Evolutionary conservation across 2,797 vertebrate genomes (phyloP).

Genomic region (Macrochelys suwanniensis): DNA sequence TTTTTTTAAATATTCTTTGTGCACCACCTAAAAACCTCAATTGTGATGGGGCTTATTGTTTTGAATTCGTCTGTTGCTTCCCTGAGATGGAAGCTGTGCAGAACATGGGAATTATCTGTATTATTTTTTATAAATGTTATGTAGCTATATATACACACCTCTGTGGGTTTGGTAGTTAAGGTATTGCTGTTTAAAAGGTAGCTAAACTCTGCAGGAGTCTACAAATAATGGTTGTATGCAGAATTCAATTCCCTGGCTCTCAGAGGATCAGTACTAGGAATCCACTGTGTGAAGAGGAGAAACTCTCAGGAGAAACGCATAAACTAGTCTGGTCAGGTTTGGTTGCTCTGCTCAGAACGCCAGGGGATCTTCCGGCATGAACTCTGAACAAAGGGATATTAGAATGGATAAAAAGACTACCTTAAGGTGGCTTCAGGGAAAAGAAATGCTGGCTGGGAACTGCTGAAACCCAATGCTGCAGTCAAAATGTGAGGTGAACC

Average conservation of each 20-base stretch:
- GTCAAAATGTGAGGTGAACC: background rate
- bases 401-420: background rate
- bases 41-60: background rate
- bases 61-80: background rate
- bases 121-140: background rate
- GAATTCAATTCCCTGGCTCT: background rate
- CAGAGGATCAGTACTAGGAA: background rate
- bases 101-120: background rate
- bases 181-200: background rate
- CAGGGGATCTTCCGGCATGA: background rate
- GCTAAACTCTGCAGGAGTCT: background rate
- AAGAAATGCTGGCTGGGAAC: background rate
- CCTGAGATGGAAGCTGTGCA: background rate
- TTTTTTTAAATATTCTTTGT: background rate
- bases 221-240: background rate
- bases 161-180: background rate
- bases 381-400: background rate
- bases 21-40: background rate
- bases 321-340: background rate
- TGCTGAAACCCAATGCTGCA: background rate
- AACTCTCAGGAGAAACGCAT: background rate
- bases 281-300: background rate
- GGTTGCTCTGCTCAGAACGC: background rate
- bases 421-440: background rate
- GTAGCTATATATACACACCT: background rate